phyloP scores from a whole-genome alignment of 2,113 vertebrate genomes.

The Aptenodytes forsteri region DNA sequence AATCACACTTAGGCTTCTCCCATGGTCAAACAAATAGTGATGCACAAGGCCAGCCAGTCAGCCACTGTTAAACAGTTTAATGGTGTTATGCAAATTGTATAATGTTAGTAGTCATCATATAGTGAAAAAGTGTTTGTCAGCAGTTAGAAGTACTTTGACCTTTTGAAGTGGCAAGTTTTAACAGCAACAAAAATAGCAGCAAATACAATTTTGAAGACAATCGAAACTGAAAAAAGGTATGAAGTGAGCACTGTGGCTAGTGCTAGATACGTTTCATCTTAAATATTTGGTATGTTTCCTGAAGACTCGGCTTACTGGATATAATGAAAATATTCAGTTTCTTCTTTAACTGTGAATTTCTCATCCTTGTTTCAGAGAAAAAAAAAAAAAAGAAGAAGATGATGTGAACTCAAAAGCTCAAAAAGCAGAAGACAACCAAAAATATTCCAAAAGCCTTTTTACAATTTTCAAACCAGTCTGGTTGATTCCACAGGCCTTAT shows the following conservation, averaged over 20 bases:
- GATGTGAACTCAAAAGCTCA: background rate
- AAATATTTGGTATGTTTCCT: background rate
- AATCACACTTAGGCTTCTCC: background rate
- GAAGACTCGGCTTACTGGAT: background rate
- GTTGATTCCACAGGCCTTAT: background rate
- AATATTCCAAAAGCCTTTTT: background rate
- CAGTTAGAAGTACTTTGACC: background rate
- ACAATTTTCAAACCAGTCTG: background rate
- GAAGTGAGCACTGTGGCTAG: background rate
- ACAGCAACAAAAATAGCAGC: conserved; percentile 4
- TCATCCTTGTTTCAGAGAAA: background rate
- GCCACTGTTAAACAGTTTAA: background rate
- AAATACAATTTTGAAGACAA: background rate
- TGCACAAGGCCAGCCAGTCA: background rate
- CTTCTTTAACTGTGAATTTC: background rate
- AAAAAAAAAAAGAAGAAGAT: too few species aligned
- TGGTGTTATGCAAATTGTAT: background rate
- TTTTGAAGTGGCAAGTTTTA: conserved; percentile 12
- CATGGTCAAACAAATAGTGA: background rate
- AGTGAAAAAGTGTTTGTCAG: conserved; percentile 16
- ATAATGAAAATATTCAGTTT: background rate
- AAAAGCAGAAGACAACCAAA: background rate
- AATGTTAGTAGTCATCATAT: background rate
- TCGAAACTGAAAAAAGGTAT: background rate
- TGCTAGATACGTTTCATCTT: background rate